Evolutionary conservation across 2,888 invertebrate genomes (phyloP), one percentile per base, ranked within the genome.

Genomic region (Andrena camellia): DNA sequence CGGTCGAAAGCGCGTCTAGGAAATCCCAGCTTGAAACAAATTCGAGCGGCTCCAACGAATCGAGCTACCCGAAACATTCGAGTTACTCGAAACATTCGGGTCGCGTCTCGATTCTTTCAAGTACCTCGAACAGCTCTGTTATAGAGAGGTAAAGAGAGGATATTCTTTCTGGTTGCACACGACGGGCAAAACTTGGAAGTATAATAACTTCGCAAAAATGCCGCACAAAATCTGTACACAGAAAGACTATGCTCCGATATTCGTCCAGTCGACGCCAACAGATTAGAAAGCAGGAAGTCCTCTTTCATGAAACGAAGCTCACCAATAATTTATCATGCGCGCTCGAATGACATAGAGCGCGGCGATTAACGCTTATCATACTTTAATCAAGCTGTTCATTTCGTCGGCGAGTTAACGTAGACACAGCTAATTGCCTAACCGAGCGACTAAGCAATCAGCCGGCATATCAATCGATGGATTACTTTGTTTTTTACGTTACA

Each of bases 391-490:
- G 42, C 35, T 57, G 50, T 59, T 73, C 78, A 60, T 81, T 72
- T 57, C 70, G 66, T n/a, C 57, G 7, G 26, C 23, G n/a, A 63
- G 52, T 74, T 69, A 66, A 50, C 57, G 62, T 50, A 29, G 17
- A 59, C 57, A 54, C 67, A 17, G 63, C 50, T 80, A 82, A 82
- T 82, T 80, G 80, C 69, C 67, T 64, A 71, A 80, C 71, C 75
- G 57, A 82, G 67, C 80, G 82, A 82, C 82, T 80, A 80, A 72
- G 80, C 82, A 80, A 64, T 59, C 73, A 57, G 67, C 59, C 57
- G 42, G 50, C 66, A 35, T 82, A 80, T 82, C 82, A 80, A 75
- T 76, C 71, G 80, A 50, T 63, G 59, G 71, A 72, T 80, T 75
- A 80, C 57, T 72, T 80, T 63, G 67, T 68, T 68, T 62, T 72